phyloP scores from a whole-genome alignment of 2,888 invertebrate genomes.

The Crepidodera aurea region DNA sequence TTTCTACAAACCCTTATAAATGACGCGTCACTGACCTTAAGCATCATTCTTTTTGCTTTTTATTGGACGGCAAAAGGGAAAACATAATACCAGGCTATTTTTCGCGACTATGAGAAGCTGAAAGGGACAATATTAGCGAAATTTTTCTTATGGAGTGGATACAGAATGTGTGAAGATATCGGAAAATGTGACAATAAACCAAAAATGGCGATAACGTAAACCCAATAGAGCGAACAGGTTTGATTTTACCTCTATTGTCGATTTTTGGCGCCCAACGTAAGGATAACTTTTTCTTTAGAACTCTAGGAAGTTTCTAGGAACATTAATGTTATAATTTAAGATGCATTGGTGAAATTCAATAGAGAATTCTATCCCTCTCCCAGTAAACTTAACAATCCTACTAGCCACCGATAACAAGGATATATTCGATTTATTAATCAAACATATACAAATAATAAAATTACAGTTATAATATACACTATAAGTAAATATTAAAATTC shows the following conservation, averaged over 20 bases:
- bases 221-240: neutral
- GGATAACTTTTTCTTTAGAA: no score
- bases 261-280: no score
- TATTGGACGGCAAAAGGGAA: neutral
- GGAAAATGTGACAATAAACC: neutral
- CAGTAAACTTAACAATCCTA: no score
- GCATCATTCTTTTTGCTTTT: neutral
- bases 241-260: neutral
- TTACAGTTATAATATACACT: no score
- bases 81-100: neutral
- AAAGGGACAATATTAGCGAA: slow-evolving; percentile 3
- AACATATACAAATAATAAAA: no score
- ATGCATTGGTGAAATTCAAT: no score
- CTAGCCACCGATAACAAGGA: no score
- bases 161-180: neutral
- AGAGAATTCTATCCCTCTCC: no score
- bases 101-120: neutral
- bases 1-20: neutral
- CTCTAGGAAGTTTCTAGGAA: no score
- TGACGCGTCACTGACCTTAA: neutral
- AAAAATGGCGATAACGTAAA: neutral
- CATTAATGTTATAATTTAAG: no score
- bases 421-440: no score
- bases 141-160: slow-evolving; percentile 2
- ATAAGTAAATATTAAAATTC: no score